Percentiles rank a stretch among this genome's conserved stretches.
These are phyloP conservation scores for Teleiodes luculella DNA, from an alignment of 2,888 invertebrate genomes.

Conservation along the genomic window DNA sequence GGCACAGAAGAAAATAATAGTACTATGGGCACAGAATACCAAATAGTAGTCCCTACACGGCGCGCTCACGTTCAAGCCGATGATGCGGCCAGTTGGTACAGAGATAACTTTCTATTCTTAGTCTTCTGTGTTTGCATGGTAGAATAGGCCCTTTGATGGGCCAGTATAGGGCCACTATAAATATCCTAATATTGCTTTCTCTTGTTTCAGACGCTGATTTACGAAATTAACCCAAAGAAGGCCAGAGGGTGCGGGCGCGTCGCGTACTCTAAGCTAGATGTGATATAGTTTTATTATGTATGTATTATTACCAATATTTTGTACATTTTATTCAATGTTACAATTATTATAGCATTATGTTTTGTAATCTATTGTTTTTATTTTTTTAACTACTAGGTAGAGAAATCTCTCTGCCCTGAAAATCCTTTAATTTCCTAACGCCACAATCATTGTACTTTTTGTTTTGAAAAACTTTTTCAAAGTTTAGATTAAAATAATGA, in stretches of 20 bases:
- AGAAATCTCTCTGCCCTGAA: no score
- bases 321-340: slow-evolving; percentile 17
- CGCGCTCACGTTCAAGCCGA: no score
- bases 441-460: no score
- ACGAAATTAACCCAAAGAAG: slow-evolving; percentile 8
- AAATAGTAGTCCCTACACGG: no score
- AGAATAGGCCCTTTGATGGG: not conserved
- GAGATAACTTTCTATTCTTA: no score
- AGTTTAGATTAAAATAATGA: no score
- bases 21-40: no score
- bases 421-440: no score
- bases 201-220: slow-evolving; percentile 49
- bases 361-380: not conserved
- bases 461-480: no score
- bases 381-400: not conserved
- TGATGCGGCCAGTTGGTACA: no score
- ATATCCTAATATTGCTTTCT: slow-evolving; percentile 6
- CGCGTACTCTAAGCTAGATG: slow-evolving; percentile 42
- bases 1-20: no score
- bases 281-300: slow-evolving; percentile 42
- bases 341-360: not conserved
- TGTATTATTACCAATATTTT: slow-evolving; percentile 38
- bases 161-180: no score
- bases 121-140: not conserved
- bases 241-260: slow-evolving; percentile 17